Evolutionary conservation across 1,140 invertebrate genomes (phyloP).

Genomic region (Zophobas morio): DNA sequence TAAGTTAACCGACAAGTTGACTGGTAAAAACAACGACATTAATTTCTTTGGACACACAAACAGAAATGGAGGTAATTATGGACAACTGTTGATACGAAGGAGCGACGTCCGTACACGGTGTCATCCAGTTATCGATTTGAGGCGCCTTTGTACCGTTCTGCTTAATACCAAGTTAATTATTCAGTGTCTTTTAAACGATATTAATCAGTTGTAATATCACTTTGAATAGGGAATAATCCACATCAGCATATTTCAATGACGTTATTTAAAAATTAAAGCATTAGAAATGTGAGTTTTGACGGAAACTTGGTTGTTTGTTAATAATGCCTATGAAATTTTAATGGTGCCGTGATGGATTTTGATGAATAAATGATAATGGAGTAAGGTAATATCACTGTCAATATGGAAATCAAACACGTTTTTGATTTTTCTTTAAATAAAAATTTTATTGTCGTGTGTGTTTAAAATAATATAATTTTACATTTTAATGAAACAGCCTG

Average conservation of each 20-base stretch:
- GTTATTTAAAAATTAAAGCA: conserved; percentile 32
- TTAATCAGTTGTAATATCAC: conserved; percentile 8
- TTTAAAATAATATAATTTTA: conserved; percentile 6
- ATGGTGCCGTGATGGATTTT: conserved; percentile 14
- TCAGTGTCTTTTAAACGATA: conserved; percentile 15
- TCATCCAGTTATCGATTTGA: background rate
- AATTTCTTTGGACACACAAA: no score
- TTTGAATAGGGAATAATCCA: background rate
- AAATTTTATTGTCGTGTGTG: conserved; percentile 3
- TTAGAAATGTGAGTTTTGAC: conserved; percentile 11
- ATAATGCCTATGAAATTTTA: conserved; percentile 10
- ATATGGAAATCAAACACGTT: background rate
- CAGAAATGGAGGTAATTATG: no score
- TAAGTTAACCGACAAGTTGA: no score
- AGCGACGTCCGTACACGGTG: no score
- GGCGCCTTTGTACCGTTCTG: background rate
- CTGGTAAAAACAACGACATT: no score
- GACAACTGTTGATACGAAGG: no score
- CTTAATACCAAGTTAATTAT: conserved; percentile 5
- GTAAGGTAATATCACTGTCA: no score
- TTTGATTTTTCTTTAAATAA: background rate
- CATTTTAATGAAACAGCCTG: background rate
- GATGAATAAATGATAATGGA: conserved; percentile 9
- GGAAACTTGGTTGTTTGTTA: conserved; percentile 16
- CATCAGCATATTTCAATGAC: conserved; percentile 22